These are phyloP conservation scores for Phaenicophaeus curvirostris DNA, from an alignment of 2,797 vertebrate species.

Conservation along the genomic window DNA sequence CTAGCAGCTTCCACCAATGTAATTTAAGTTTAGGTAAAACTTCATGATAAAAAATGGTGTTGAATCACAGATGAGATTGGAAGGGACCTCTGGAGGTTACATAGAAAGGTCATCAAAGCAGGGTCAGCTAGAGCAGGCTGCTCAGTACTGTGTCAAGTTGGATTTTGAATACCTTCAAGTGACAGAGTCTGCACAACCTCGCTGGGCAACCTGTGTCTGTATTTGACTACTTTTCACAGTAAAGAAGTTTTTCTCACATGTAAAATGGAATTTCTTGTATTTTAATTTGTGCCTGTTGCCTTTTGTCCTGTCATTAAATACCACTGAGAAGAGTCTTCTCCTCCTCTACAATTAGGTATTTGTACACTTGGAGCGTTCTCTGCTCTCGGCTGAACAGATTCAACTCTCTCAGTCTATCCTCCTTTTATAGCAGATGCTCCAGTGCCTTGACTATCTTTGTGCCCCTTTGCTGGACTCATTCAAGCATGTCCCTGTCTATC, in stretches of 20 bases:
- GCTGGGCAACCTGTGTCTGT: fast-evolving
- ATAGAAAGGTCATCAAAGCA: neutral
- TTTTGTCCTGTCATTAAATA: neutral
- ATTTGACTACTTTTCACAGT: neutral
- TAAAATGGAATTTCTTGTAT: neutral
- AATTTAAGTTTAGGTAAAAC: neutral
- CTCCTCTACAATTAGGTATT: neutral
- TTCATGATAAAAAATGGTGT: neutral
- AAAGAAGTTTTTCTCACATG: neutral
- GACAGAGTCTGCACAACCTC: neutral
- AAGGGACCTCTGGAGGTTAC: neutral
- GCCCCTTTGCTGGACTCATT: neutral
- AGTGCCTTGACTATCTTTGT: neutral
- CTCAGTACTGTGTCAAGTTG: neutral
- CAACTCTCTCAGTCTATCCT: neutral
- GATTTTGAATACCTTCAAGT: neutral
- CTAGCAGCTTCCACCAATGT: neutral
- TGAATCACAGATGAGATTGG: neutral
- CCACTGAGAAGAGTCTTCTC: neutral
- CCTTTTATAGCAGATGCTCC: neutral
- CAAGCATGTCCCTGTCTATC: neutral
- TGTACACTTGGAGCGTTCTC: neutral
- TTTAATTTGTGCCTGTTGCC: neutral
- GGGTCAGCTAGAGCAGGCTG: neutral
- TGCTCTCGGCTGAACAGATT: neutral